Evolutionary conservation across 2,113 vertebrate species (phyloP), one percentile per base, ranked within the genome.

Genomic region (Origma solitaria): DNA sequence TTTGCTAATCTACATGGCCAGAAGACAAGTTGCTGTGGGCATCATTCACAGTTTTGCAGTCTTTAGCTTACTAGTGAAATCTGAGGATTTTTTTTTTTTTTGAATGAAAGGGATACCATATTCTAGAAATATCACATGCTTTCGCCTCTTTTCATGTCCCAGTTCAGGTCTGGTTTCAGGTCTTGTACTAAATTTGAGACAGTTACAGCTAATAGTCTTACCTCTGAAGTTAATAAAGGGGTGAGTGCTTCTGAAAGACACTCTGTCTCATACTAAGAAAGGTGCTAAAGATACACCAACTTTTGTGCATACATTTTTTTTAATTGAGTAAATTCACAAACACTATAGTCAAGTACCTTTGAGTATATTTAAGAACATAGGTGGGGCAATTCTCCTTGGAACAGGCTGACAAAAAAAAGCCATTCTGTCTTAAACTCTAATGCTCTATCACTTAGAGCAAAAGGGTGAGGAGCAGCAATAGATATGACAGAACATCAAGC

Each of bases 401-500:
- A 45, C 13, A 75, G 56, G 22, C 18, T 53, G 20, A 49, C n/a
- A 81, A 37, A 1, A 45, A 27, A 56, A 68, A 17, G 7, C 2
- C 3, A 2, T 3, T 3, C 25, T 69, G n/a, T 44, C 21, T 70
- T 6, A 1, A 50, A 16, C 3, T 35, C 17, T 31, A 53, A 23
- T 19, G 10, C 35, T 66, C 56, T 58, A 7, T 38, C 51, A 27
- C 8, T 54, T 30, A 15, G 8, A 87, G 14, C 56, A 78, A 53
- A 1, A 3, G 10, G 5, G 2, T 61, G 31, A 89, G 24, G 10
- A 78, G 35, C 33, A 72, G 6, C 31, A 84, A 73, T 1, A 73
- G 23, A 30, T 23, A 42, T 20, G 40, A n/a, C 24, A 51, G 87
- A 87, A 50, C 25, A 68, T 4, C 33, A 50, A 45, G 35, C 5